Base-by-base conservation (phyloP, 2,113 vertebrate species). In the Sphyrna mokarran region DNA sequence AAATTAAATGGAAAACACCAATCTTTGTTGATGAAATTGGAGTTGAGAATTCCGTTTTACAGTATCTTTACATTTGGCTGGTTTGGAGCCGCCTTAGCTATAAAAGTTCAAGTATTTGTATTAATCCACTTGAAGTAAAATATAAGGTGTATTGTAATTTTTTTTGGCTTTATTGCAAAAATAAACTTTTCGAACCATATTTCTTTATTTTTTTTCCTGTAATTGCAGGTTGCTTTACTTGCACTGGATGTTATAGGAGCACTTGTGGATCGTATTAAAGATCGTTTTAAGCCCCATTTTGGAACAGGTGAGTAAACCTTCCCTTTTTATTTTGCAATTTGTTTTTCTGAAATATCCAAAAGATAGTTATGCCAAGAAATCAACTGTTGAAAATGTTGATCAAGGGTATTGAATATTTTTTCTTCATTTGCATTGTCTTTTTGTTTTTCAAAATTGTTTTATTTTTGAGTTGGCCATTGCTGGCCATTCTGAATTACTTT, bases 191-290 rank as follows among this genome's bases (percentile, higher is more conserved):
- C 37, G 61, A 90, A 26, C 96, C 20, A 96, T 20, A 96, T 80
- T 95, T 1, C 5, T 22, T 68, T 43, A 83, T 37, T 96, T 97
- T 54, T 96, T 96, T 97, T 97, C 95, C 72, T 97, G 69, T 95
- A 97, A 70, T 96, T 96, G n/a, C 96, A 99, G 99, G 98, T 99
- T 96, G 97, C 98, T 0, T 97, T 99, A 96, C 96, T 99, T 97
- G 99, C 98, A 96, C 97, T 99, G 95, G 98, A 99, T 96, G 98
- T 99, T 97, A 97, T 98, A 96, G 97, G 98, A 96, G 98, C 98
- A 85, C 99, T 99, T 96, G 98, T 98, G 20, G 97, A 98, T 96
- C 98, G 98, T 96, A 40, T 99, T 54, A 98, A 97, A 83, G 98
- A 98, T 96, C 98, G 98, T 95, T 99, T 99, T 97, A 99, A 98